Evolutionary conservation across 1,140 invertebrate genomes (phyloP).

Genomic region (Habropoda laboriosa): DNA sequence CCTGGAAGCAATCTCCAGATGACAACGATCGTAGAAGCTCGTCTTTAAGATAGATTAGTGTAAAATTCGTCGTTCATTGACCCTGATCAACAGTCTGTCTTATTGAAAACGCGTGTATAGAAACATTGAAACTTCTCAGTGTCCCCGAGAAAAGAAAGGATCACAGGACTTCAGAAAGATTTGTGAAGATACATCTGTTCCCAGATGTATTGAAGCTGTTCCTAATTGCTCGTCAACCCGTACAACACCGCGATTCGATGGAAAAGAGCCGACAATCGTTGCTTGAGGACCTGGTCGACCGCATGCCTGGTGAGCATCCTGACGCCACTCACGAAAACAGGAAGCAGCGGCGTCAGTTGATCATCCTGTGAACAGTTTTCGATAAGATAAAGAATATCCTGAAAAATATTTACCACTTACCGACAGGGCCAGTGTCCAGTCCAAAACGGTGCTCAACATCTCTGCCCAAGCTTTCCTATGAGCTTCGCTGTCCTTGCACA

Average conservation of each 20-base stretch:
- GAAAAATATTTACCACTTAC: slow-evolving; percentile 59
- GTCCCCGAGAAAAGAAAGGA: not conserved
- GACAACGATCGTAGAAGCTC: not conserved
- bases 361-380: slow-evolving; percentile 79
- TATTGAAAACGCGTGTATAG: not conserved
- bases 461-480: slow-evolving; percentile 86
- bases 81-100: slow-evolving; percentile 4
- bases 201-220: slow-evolving; percentile 45
- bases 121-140: not conserved
- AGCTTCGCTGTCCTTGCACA: slow-evolving; percentile 89
- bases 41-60: too few species aligned
- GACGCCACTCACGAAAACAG: slow-evolving; percentile 85
- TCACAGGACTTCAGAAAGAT: not conserved
- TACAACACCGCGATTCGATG: slow-evolving; percentile 84
- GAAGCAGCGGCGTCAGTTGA: slow-evolving; percentile 84
- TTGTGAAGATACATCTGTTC: slow-evolving; percentile 43
- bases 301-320: slow-evolving; percentile 85
- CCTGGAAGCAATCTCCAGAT: not conserved
- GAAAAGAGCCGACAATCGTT: slow-evolving; percentile 84
- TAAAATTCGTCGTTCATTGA: slow-evolving; percentile 5
- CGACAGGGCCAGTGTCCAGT: slow-evolving; percentile 76
- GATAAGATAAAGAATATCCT: not conserved
- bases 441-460: slow-evolving; percentile 84
- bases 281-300: slow-evolving; percentile 83
- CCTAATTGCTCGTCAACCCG: slow-evolving; percentile 81